phyloP scores from a whole-genome alignment of 1,140 invertebrate species.

The Mya arenaria region DNA sequence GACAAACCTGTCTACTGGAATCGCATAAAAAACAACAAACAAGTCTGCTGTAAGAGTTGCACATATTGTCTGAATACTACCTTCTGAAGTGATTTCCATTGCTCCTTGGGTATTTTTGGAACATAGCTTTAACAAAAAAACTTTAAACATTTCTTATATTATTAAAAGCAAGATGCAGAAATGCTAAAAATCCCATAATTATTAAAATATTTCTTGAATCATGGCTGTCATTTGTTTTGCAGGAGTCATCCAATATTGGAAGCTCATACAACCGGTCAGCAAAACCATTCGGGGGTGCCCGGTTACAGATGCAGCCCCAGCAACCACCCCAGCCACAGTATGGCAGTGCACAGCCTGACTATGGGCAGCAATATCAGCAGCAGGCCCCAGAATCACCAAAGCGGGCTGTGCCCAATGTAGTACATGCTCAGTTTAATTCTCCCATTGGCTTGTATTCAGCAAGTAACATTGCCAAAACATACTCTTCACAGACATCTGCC shows the following conservation, averaged over 20 bases:
- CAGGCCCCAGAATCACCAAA: constrained; percentile 60
- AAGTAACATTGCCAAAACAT: constrained; percentile 95
- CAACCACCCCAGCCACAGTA: background rate
- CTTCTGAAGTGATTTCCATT: too few relatives aligned
- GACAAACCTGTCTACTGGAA: too few relatives aligned
- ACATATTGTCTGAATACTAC: too few relatives aligned
- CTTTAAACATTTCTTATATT: too few relatives aligned
- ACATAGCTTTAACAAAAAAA: too few relatives aligned
- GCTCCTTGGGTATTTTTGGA: too few relatives aligned
- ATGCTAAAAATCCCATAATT: too few relatives aligned
- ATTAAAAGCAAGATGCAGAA: too few relatives aligned
- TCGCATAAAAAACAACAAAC: too few relatives aligned
- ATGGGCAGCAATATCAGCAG: background rate
- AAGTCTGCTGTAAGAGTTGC: too few relatives aligned
- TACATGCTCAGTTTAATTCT: constrained; percentile 98
- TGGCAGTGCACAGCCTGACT: background rate
- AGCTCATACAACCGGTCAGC: constrained; percentile 93
- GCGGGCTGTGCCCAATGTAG: constrained; percentile 87
- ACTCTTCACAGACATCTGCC: constrained; percentile 97
- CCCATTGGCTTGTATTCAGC: constrained; percentile 97
- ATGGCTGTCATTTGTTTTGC: constrained; percentile 39
- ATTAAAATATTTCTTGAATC: too few relatives aligned
- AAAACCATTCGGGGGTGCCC: constrained; percentile 86
- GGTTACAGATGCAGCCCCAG: background rate
- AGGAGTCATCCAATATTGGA: constrained; percentile 87